These are phyloP conservation scores for Calycopis cecrops DNA, from an alignment of 1,140 invertebrate genomes.

Conservation along the genomic window DNA sequence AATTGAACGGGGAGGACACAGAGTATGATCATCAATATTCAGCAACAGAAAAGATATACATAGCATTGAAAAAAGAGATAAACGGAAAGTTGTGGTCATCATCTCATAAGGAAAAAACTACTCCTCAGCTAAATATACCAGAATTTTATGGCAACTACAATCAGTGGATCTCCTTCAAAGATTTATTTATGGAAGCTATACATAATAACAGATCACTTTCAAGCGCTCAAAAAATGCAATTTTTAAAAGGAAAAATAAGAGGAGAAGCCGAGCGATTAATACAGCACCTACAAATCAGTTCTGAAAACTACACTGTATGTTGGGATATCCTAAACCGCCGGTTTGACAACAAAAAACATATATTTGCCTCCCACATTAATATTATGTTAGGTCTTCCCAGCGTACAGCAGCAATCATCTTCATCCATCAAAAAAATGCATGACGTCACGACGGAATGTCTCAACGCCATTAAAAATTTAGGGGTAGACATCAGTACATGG, in stretches of 20 bases:
- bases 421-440: conserved; percentile 21
- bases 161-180: conserved; percentile 28
- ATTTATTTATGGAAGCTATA: conserved; percentile 25
- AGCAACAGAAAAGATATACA: background rate
- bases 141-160: conserved; percentile 24
- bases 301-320: no score
- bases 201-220: conserved; percentile 23
- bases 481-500: conserved; percentile 22
- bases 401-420: conserved; percentile 22
- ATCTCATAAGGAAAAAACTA: conserved; percentile 13
- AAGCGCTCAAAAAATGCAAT: no score
- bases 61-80: background rate
- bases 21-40: background rate
- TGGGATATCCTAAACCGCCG: no score
- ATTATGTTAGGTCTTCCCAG: conserved; percentile 17
- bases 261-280: no score
- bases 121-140: conserved; percentile 22
- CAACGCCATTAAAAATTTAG: conserved; percentile 26
- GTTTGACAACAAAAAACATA: conserved; percentile 22
- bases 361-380: conserved; percentile 26
- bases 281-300: no score
- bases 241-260: no score
- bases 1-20: background rate
- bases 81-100: background rate
- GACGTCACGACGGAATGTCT: conserved; percentile 26